phyloP scores from a whole-genome alignment of 2,113 vertebrate genomes.

The Microcebus jonahi region DNA sequence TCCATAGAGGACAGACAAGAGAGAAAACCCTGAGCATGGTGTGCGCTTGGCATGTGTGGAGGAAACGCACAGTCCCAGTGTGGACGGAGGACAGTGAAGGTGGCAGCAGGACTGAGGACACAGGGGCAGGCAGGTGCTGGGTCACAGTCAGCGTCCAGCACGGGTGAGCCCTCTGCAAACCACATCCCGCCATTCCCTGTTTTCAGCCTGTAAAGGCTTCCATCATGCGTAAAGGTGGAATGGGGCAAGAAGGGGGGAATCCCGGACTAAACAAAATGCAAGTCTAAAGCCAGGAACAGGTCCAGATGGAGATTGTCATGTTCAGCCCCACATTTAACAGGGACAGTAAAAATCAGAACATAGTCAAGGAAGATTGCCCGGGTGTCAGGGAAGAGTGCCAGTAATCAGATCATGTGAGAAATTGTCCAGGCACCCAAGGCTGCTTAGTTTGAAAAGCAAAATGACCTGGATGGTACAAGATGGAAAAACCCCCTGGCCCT shows the following conservation, averaged over 20 bases:
- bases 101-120: neutral
- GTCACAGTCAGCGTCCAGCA: no score
- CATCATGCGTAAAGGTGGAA: neutral
- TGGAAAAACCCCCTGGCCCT: no score
- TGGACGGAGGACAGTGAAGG: accelerated
- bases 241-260: neutral
- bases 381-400: neutral
- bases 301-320: neutral
- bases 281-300: neutral
- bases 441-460: neutral
- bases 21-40: neutral
- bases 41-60: accelerated
- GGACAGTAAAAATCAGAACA: neutral
- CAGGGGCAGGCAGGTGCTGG: neutral
- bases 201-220: neutral
- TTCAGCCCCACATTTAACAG: neutral
- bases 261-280: neutral
- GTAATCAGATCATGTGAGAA: neutral
- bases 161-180: neutral
- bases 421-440: neutral
- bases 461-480: neutral
- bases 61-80: neutral
- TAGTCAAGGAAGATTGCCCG: neutral
- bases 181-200: no score
- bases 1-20: neutral